A percentile compares a stretch with the other conserved stretches of the same genome.
These are phyloP conservation scores for Bembecia ichneumoniformis DNA, from an alignment of 2,888 invertebrate genomes.

Conservation along the genomic window DNA sequence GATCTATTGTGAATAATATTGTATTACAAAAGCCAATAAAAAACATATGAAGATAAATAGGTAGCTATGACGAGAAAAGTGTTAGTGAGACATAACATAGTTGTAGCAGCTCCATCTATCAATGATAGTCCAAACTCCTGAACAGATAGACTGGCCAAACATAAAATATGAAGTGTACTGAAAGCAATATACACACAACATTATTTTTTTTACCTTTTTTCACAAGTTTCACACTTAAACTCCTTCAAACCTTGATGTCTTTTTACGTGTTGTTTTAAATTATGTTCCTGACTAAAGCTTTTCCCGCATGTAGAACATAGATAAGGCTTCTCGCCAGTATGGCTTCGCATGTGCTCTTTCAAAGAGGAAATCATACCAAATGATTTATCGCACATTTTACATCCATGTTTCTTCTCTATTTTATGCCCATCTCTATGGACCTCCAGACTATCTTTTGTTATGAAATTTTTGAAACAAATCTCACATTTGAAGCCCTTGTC, in stretches of 20 bases:
- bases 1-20: too few species aligned
- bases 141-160: too few species aligned
- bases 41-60: too few species aligned
- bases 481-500: constrained; percentile 56
- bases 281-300: constrained; percentile 74
- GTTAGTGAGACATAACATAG: too few species aligned
- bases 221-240: constrained; percentile 58
- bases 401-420: constrained; percentile 60
- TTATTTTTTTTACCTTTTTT: constrained; percentile 32
- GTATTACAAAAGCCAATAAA: too few species aligned
- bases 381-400: constrained; percentile 51
- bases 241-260: constrained; percentile 68
- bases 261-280: constrained; percentile 71
- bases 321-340: constrained; percentile 74
- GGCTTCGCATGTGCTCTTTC: constrained; percentile 71
- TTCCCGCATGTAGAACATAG: constrained; percentile 70
- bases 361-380: constrained; percentile 70
- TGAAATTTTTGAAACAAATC: constrained; percentile 51
- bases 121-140: too few species aligned
- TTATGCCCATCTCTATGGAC: constrained; percentile 60
- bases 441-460: constrained; percentile 49
- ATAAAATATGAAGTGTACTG: too few species aligned
- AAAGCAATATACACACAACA: too few species aligned
- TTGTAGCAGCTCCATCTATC: too few species aligned
- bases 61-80: too few species aligned